Evolutionary conservation across 2,113 vertebrate genomes (phyloP).

Genomic region (Micronisus gabar): DNA sequence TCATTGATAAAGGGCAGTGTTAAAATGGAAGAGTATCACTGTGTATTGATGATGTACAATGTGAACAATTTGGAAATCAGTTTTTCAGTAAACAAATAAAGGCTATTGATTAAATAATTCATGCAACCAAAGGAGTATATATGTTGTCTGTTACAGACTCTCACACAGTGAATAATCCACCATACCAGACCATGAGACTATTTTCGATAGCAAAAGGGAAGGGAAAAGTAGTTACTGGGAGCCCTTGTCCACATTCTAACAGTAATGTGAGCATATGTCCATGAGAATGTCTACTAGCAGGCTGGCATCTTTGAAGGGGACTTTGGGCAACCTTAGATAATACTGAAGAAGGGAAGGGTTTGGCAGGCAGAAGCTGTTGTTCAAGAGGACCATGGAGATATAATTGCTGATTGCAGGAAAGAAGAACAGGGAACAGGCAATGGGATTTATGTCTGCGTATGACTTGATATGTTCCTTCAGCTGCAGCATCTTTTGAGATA

Average conservation of each 20-base stretch:
- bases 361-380: neutral
- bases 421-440: neutral
- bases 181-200: neutral
- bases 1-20: neutral
- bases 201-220: neutral
- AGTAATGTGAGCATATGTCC: neutral
- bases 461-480: neutral
- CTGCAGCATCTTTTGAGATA: neutral
- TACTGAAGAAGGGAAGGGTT: neutral
- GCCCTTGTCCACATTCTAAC: neutral
- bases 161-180: neutral
- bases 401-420: neutral
- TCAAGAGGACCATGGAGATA: neutral
- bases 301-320: neutral
- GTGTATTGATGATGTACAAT: neutral
- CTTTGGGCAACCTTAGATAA: neutral
- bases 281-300: neutral
- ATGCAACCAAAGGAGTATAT: fast-evolving
- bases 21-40: neutral
- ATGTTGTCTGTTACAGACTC: neutral
- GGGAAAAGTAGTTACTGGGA: neutral
- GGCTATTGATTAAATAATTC: neutral
- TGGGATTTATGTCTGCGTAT: neutral
- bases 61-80: neutral
- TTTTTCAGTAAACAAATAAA: neutral